Percentiles rank a stretch among this genome's conserved stretches.
These are phyloP conservation scores for Morone saxatilis DNA, from an alignment of 2,113 vertebrate species.

Conservation along the genomic window DNA sequence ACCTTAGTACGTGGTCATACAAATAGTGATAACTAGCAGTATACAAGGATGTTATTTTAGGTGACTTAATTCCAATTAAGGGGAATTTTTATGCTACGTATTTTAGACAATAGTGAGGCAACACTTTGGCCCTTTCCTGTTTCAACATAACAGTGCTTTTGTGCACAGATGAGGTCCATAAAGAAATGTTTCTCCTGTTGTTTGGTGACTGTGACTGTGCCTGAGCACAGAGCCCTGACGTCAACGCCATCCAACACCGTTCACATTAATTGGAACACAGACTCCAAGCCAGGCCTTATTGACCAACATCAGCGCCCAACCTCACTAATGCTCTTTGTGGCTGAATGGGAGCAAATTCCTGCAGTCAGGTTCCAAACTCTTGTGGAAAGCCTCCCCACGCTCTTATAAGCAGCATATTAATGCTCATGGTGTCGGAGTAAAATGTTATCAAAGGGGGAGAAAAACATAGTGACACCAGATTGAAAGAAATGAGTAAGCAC, in stretches of 20 bases:
- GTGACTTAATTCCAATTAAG: not conserved
- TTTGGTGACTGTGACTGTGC: not conserved
- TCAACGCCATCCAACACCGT: not conserved
- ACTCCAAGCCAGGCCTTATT: not conserved
- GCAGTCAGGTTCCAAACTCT: not conserved
- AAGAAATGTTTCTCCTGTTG: not conserved
- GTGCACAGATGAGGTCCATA: not conserved
- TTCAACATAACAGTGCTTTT: not conserved
- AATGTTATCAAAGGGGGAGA: not conserved
- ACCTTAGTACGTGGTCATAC: constrained; percentile 29
- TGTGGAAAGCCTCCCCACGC: not conserved
- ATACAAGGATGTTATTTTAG: not conserved
- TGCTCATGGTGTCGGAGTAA: not conserved
- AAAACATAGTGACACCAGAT: not conserved
- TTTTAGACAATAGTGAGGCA: not conserved
- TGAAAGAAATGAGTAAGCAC: not conserved
- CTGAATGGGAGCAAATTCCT: not conserved
- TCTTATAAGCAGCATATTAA: not conserved
- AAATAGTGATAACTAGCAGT: not conserved
- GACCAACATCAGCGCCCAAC: not conserved
- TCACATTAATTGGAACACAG: not conserved
- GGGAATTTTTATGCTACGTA: not conserved
- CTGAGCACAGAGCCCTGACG: not conserved
- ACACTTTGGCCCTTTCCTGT: not conserved
- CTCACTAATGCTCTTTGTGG: not conserved